A percentile compares a stretch with the other conserved stretches of the same genome.
Conservation (phyloP, 2,113 vertebrate genomes). For the Egretta garzetta region DNA sequence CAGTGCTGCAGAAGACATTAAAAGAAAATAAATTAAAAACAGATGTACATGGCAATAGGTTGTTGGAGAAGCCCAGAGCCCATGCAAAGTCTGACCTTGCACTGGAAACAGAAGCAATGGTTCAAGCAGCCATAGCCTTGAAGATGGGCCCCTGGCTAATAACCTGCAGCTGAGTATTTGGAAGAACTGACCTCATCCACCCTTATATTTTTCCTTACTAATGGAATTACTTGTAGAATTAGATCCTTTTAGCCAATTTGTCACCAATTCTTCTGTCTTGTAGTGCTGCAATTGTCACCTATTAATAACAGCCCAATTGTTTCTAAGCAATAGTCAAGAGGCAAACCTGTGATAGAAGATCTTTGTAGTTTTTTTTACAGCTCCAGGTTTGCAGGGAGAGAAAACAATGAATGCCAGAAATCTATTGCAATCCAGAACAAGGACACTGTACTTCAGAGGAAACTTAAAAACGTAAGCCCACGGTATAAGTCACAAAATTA, state of each 20-base stretch:
- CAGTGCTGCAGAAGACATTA: slow-evolving; percentile 32
- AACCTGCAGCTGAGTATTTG: not conserved
- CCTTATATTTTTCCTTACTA: not conserved
- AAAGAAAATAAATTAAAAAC: slow-evolving; percentile 38
- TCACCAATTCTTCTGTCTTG: not conserved
- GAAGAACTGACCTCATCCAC: not conserved
- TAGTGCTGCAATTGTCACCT: not conserved
- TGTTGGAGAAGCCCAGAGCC: not conserved
- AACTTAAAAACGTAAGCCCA: not conserved
- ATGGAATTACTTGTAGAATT: not conserved
- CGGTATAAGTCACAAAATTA: not conserved
- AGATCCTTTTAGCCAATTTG: not conserved
- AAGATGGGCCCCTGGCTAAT: not conserved
- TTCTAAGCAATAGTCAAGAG: not conserved
- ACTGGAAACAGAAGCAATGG: slow-evolving; percentile 15
- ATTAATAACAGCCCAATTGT: not conserved
- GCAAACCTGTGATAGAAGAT: not conserved
- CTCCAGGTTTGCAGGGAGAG: not conserved
- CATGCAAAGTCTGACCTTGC: slow-evolving; percentile 7
- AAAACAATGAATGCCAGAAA: not conserved
- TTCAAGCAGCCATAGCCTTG: not conserved
- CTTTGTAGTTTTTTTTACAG: not conserved
- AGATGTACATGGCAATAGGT: not conserved
- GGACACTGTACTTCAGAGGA: not conserved
- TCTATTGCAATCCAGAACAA: not conserved